Conservation (phyloP, 2,888 invertebrate genomes). For the Microdon myrmicae region DNA sequence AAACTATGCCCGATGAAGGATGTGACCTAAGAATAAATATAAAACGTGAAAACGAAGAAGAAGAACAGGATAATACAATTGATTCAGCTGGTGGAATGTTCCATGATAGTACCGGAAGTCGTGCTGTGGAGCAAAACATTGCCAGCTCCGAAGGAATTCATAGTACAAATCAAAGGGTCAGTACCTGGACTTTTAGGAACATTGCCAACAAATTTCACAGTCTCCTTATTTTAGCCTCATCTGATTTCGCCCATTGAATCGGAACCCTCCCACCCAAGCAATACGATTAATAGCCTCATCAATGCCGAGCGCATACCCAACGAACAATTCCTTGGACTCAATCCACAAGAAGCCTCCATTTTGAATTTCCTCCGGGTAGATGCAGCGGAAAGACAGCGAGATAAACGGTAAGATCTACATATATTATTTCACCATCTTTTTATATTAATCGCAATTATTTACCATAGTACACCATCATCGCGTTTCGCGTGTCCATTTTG, state of each 20-base stretch:
- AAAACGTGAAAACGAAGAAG: constrained; percentile 67
- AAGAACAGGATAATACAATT: constrained; percentile 78
- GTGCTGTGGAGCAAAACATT: constrained; percentile 67
- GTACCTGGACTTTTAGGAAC: constrained; percentile 23
- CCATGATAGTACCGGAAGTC: constrained; percentile 61
- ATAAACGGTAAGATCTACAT: constrained; percentile 69
- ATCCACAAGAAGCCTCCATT: constrained; percentile 71
- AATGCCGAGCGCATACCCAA: constrained; percentile 71
- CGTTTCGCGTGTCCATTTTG: constrained; percentile 90
- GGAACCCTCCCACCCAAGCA: constrained; percentile 66
- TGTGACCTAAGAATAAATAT: constrained; percentile 71
- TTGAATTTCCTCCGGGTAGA: constrained; percentile 75
- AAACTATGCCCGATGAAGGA: constrained; percentile 70
- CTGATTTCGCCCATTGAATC: constrained; percentile 64
- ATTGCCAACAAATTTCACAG: neutral
- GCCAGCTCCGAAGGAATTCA: constrained; percentile 65
- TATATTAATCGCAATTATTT: constrained; percentile 3
- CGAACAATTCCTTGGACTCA: constrained; percentile 68
- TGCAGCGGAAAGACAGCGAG: constrained; percentile 73
- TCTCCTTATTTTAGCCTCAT: constrained; percentile 57
- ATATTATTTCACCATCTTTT: neutral
- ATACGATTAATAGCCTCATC: constrained; percentile 67
- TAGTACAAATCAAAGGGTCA: constrained; percentile 67
- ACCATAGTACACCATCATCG: constrained; percentile 62
- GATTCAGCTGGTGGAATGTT: constrained; percentile 72